phyloP scores from a whole-genome alignment of 2,797 vertebrate genomes.

The Falco biarmicus region DNA sequence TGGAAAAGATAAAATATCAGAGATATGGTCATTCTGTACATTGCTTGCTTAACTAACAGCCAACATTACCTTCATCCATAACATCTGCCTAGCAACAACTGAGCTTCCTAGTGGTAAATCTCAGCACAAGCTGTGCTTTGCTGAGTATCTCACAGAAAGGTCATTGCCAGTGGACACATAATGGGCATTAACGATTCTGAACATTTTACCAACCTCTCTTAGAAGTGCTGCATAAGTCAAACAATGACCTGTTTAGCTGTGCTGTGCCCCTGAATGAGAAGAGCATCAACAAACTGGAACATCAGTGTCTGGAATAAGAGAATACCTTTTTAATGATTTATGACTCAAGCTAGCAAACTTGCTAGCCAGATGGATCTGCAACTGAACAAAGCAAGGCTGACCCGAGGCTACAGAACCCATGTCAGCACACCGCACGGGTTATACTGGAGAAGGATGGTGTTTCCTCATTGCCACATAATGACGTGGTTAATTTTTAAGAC shows the following conservation, averaged over 20 bases:
- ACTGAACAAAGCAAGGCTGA: conserved; percentile 26
- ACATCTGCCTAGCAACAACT: not conserved
- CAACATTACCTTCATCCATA: not conserved
- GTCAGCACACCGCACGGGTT: conserved; percentile 7
- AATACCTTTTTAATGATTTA: conserved; percentile 55
- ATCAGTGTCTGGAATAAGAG: conserved; percentile 37
- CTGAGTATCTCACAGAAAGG: not conserved
- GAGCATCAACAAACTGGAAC: conserved; percentile 20
- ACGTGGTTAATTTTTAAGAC: not conserved
- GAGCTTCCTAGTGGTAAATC: not conserved
- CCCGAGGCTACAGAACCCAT: conserved; percentile 10
- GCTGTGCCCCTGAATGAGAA: not conserved
- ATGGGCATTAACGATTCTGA: conserved; percentile 31
- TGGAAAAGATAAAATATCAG: not conserved
- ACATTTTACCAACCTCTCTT: conserved; percentile 10
- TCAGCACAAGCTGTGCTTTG: not conserved
- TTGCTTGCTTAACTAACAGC: not conserved
- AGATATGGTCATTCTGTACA: not conserved
- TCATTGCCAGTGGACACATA: not conserved
- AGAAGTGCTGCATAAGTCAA: conserved; percentile 56
- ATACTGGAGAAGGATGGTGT: not conserved
- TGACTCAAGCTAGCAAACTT: not conserved
- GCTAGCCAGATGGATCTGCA: conserved; percentile 37
- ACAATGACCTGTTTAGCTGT: conserved; percentile 36
- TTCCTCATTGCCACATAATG: not conserved